Evolutionary conservation across 2,113 vertebrate genomes (phyloP).

Genomic region (Carassius auratus): DNA sequence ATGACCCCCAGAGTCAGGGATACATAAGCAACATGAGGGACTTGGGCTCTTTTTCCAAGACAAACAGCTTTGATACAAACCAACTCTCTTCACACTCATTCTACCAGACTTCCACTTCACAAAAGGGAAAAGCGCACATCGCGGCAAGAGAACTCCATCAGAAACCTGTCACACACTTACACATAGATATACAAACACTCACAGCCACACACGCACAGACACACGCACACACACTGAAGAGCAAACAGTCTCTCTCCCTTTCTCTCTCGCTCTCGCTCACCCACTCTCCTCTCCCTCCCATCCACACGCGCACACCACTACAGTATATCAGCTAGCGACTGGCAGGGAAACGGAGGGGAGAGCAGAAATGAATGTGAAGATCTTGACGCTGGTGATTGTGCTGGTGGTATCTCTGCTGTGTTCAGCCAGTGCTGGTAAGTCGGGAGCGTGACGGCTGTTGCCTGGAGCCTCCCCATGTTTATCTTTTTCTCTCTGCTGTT

Average conservation of each 20-base stretch:
- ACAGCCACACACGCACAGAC: conserved; percentile 40
- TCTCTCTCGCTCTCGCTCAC: conserved; percentile 57
- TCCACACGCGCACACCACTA: conserved; percentile 74
- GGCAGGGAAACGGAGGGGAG: conserved; percentile 79
- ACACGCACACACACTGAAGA: conserved; percentile 46
- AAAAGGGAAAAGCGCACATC: conserved; percentile 61
- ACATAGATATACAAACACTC: conserved; percentile 71
- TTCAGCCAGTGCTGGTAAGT: conserved; percentile 91
- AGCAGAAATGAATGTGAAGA: conserved; percentile 90
- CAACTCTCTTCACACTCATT: conserved; percentile 66
- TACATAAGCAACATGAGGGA: conserved; percentile 88
- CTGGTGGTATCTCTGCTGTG: conserved; percentile 89
- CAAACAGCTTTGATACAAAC: conserved; percentile 43
- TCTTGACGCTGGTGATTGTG: conserved; percentile 88
- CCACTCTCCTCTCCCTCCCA: conserved; percentile 52
- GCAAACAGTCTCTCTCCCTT: conserved; percentile 54
- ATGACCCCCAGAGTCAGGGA: conserved; percentile 77
- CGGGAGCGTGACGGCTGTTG: conserved; percentile 68
- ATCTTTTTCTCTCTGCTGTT: conserved; percentile 65
- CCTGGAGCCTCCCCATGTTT: conserved; percentile 65
- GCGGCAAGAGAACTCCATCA: conserved; percentile 73
- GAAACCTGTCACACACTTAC: conserved; percentile 71
- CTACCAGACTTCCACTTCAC: conserved; percentile 68
- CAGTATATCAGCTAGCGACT: conserved; percentile 83
- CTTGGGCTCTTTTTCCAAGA: conserved; percentile 77